Conservation (phyloP, 1,140 invertebrate species). For the roundworm (Caenorhabditis elegans) region WBcel235 BX284605.5:6501501-6502000, state of each 20-base stretch:
- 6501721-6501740: slow-evolving; percentile 71
- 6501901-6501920: slow-evolving; percentile 76
- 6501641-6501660: slow-evolving; percentile 66
- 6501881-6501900: slow-evolving; percentile 57
- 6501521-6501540: slow-evolving; percentile 73
- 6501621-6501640: slow-evolving; percentile 68
- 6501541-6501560: neutral
- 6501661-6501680: slow-evolving; percentile 60
- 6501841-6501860: neutral
- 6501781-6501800: slow-evolving; percentile 78
- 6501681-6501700: too few relatives aligned
- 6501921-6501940: slow-evolving; percentile 85
- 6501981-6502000: slow-evolving; percentile 75
- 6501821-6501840: slow-evolving; percentile 83
- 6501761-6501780: slow-evolving; percentile 55
- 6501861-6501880: neutral
- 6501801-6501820: slow-evolving; percentile 77
- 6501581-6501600: slow-evolving; percentile 72
- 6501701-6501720: too few relatives aligned
- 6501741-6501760: slow-evolving; percentile 67
- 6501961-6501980: slow-evolving; percentile 69
- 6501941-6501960: slow-evolving; percentile 75
- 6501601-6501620: slow-evolving; percentile 72
- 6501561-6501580: slow-evolving; percentile 55
- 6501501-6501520: slow-evolving; percentile 70